Evolutionary conservation across 2,888 invertebrate species (phyloP).

Genomic region (Flexamia atlantica): DNA sequence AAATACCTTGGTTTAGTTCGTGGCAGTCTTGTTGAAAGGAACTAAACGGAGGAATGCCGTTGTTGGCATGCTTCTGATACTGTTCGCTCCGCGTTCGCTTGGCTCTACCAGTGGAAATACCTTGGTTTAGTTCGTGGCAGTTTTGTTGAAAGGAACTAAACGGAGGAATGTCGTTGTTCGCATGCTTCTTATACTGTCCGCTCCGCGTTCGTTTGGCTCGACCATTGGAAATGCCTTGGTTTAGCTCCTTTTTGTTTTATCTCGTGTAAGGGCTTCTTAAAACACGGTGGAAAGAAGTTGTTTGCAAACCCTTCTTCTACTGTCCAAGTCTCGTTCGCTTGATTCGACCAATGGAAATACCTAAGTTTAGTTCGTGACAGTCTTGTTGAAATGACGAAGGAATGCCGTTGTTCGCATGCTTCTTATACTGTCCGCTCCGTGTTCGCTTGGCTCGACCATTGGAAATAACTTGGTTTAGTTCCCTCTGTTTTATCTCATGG

Average conservation of each 20-base stretch:
- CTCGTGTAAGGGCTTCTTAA: too few species aligned
- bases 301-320: too few species aligned
- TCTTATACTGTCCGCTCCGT: slow-evolving; percentile 12
- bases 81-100: background rate
- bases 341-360: too few species aligned
- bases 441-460: background rate
- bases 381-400: slow-evolving; percentile 34
- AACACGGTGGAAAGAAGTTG: too few species aligned
- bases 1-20: too few species aligned
- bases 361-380: too few species aligned
- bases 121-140: too few species aligned
- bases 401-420: slow-evolving; percentile 46
- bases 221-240: too few species aligned
- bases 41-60: slow-evolving; percentile 40
- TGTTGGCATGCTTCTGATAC: slow-evolving; percentile 47
- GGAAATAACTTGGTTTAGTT: too few species aligned
- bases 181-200: slow-evolving; percentile 37
- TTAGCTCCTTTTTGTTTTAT: too few species aligned
- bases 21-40: slow-evolving; percentile 47
- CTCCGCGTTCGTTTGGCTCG: background rate
- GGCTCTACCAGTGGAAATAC: background rate
- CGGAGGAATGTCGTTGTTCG: slow-evolving; percentile 49
- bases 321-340: too few species aligned
- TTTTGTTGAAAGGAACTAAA: slow-evolving; percentile 36
- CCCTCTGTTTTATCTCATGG: too few species aligned